Percentiles rank a stretch among this genome's conserved stretches.
Conservation (phyloP, 1,140 invertebrate genomes). For the Drosophila orosa region DNA sequence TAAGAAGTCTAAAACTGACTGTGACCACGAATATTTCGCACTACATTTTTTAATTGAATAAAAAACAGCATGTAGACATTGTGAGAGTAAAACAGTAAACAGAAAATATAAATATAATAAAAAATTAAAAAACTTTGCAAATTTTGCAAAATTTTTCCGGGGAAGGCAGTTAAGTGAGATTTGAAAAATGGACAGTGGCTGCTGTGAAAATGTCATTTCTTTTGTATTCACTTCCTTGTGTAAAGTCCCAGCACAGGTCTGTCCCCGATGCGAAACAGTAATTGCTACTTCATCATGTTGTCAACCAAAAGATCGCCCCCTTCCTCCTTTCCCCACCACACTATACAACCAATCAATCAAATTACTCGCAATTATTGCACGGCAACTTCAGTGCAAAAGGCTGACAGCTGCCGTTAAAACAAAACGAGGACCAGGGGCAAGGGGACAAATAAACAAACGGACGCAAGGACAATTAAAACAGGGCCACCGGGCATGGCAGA, state of each 20-base stretch:
- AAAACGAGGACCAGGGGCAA: constrained; percentile 7
- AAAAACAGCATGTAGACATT: too few relatives aligned
- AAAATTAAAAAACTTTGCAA: neutral
- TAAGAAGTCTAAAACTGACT: neutral
- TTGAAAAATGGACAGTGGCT: neutral
- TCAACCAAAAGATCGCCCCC: neutral
- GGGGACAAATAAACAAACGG: constrained; percentile 37
- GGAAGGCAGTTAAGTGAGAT: neutral
- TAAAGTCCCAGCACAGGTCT: neutral
- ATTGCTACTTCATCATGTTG: neutral
- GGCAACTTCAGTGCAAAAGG: constrained; percentile 42
- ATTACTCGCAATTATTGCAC: constrained; percentile 55
- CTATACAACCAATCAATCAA: constrained; percentile 52
- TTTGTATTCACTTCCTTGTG: neutral
- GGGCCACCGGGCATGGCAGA: neutral
- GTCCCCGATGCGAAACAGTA: constrained; percentile 1
- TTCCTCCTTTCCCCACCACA: neutral
- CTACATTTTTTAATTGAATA: too few relatives aligned
- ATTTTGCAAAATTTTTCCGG: neutral
- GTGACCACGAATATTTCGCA: too few relatives aligned
- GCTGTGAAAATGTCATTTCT: neutral
- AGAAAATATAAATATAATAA: too few relatives aligned
- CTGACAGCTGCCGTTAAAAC: constrained; percentile 62
- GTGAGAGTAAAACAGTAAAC: too few relatives aligned
- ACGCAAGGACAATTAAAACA: constrained; percentile 42